These are phyloP conservation scores for Callocephalon fimbriatum DNA, from an alignment of 2,113 vertebrate species.

Conservation along the genomic window DNA sequence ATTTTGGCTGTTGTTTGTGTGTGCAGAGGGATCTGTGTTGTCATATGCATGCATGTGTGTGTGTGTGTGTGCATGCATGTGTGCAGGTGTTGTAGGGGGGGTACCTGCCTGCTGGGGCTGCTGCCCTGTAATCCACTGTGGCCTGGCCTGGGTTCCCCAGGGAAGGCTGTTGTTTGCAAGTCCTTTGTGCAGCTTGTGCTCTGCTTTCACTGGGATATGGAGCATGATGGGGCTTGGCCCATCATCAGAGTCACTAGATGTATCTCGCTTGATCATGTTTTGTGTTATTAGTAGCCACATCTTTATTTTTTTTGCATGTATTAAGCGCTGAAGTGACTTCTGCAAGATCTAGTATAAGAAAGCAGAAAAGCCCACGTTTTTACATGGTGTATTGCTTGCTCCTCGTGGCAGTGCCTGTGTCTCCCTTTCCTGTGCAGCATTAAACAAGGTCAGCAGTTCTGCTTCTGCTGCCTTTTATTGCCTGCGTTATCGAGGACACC, in stretches of 20 bases:
- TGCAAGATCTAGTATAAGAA: background rate
- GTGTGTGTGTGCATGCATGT: fast-evolving
- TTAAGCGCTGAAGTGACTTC: constrained; percentile 12
- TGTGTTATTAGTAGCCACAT: background rate
- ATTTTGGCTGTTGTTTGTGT: background rate
- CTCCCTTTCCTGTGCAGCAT: constrained; percentile 43
- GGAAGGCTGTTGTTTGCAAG: fast-evolving
- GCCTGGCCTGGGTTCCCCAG: background rate
- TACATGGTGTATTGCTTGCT: background rate
- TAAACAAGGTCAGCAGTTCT: constrained; percentile 59
- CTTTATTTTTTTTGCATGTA: background rate
- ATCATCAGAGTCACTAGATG: background rate
- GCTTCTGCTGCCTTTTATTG: constrained; percentile 1
- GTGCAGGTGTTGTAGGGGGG: background rate
- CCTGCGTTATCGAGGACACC: constrained; percentile 61
- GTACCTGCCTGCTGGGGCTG: too few relatives aligned
- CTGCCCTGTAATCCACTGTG: too few relatives aligned
- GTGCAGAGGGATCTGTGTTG: fast-evolving
- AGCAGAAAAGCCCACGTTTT: background rate
- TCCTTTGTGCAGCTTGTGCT: background rate
- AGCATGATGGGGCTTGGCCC: background rate
- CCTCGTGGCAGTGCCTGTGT: background rate
- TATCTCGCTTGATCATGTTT: background rate
- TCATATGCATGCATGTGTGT: fast-evolving
- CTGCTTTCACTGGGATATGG: fast-evolving